These are phyloP conservation scores for Triplophysa yarkandensis DNA, from an alignment of 2,797 vertebrate species.

Conservation along the genomic window DNA sequence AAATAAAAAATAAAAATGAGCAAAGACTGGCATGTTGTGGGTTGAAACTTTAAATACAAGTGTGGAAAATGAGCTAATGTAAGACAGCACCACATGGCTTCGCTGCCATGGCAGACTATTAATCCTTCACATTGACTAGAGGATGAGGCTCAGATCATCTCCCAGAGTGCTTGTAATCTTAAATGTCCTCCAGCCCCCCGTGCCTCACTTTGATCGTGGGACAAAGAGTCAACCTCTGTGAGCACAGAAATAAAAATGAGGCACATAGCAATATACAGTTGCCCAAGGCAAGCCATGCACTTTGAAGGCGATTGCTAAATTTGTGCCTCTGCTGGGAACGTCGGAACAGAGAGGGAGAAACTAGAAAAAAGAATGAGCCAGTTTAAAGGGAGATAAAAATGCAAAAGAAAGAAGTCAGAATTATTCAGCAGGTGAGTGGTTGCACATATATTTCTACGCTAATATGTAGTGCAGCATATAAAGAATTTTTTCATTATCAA, in stretches of 20 bases:
- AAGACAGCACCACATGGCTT: constrained; percentile 36
- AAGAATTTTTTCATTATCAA: too few species aligned
- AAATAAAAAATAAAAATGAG: constrained; percentile 23
- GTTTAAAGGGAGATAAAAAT: constrained; percentile 14
- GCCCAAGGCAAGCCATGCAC: constrained; percentile 48
- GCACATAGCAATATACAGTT: constrained; percentile 45
- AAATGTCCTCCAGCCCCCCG: constrained; percentile 47
- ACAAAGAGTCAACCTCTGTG: constrained; percentile 53
- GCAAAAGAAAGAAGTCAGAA: background rate
- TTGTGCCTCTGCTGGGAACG: constrained; percentile 38
- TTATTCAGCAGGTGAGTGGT: background rate
- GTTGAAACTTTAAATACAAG: constrained; percentile 39
- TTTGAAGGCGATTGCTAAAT: constrained; percentile 59
- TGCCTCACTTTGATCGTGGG: constrained; percentile 55
- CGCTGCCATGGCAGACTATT: constrained; percentile 40
- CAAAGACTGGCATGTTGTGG: constrained; percentile 22
- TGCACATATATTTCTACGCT: background rate
- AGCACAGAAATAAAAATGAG: constrained; percentile 47
- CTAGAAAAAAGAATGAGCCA: constrained; percentile 9
- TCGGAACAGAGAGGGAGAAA: constrained; percentile 23
- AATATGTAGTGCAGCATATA: too few species aligned
- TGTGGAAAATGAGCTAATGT: constrained; percentile 43
- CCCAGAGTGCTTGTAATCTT: constrained; percentile 55
- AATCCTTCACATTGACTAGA: constrained; percentile 51
- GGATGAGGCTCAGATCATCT: constrained; percentile 49